Conservation (phyloP, 2,797 vertebrate species). For the Argentina silus region DNA sequence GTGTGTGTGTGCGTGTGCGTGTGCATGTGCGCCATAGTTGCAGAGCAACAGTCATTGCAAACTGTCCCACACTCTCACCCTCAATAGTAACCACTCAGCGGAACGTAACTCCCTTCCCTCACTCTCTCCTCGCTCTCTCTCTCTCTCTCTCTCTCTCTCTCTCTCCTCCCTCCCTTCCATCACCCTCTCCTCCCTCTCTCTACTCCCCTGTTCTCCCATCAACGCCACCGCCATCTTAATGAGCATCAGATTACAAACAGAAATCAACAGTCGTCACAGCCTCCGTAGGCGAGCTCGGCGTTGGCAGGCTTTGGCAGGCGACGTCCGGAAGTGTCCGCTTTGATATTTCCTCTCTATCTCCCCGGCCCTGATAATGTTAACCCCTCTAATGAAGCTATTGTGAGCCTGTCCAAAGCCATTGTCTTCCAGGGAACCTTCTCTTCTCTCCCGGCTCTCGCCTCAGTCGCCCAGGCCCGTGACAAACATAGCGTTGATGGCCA, state of each 20-base stretch:
- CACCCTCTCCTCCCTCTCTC: constrained; percentile 16
- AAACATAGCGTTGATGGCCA: constrained; percentile 81
- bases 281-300: constrained; percentile 43
- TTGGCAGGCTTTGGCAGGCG: constrained; percentile 63
- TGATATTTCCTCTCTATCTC: constrained; percentile 80
- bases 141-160: constrained; percentile 11
- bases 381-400: constrained; percentile 87
- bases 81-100: too few species aligned
- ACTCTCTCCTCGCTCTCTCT: constrained; percentile 10
- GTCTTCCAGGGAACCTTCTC: constrained; percentile 75
- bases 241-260: constrained; percentile 68
- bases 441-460: constrained; percentile 57
- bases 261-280: constrained; percentile 63
- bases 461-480: constrained; percentile 66
- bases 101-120: constrained; percentile 5
- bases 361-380: constrained; percentile 78
- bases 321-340: constrained; percentile 72
- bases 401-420: constrained; percentile 80
- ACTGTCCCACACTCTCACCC: too few species aligned
- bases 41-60: background rate
- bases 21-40: background rate
- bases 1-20: background rate
- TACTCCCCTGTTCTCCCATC: constrained; percentile 58
- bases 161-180: background rate
- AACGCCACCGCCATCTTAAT: constrained; percentile 55